Conservation (phyloP, 2,888 invertebrate species). For the Eupithecia subumbrata region DNA sequence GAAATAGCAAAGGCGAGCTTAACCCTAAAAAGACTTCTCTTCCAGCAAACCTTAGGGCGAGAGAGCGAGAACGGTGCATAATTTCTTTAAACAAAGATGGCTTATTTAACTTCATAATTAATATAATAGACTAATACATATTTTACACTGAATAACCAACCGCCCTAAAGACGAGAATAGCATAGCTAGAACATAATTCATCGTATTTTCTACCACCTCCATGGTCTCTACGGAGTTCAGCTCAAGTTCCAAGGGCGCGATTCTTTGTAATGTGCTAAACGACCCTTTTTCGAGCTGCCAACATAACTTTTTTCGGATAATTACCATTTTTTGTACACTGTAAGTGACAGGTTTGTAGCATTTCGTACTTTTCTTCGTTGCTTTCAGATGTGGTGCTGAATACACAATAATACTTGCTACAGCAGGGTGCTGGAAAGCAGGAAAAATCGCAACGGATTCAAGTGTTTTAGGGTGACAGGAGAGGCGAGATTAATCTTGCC, state of each 20-base stretch:
- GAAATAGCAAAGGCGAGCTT: too few relatives aligned
- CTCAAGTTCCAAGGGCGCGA: slow-evolving; percentile 14
- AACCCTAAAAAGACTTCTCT: too few relatives aligned
- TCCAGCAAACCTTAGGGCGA: too few relatives aligned
- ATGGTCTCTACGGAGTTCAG: background rate
- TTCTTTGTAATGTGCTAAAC: slow-evolving; percentile 29
- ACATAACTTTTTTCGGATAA: slow-evolving; percentile 29
- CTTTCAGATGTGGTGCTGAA: background rate
- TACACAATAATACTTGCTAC: background rate
- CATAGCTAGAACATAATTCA: background rate
- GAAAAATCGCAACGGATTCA: too few relatives aligned
- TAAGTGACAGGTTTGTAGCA: slow-evolving; percentile 16
- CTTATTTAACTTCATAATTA: too few relatives aligned
- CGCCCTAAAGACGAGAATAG: too few relatives aligned
- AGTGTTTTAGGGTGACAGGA: too few relatives aligned
- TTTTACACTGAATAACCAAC: too few relatives aligned
- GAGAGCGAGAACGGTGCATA: too few relatives aligned
- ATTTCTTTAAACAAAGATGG: too few relatives aligned
- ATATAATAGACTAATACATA: too few relatives aligned
- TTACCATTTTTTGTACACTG: slow-evolving; percentile 32
- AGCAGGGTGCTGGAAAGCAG: background rate
- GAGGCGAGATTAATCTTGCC: too few relatives aligned
- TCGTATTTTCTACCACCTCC: background rate
- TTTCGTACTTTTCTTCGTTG: background rate
- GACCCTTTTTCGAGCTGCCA: slow-evolving; percentile 19